phyloP scores from a whole-genome alignment of 2,113 vertebrate species.

The Ophthalmotilapia sp. region DNA sequence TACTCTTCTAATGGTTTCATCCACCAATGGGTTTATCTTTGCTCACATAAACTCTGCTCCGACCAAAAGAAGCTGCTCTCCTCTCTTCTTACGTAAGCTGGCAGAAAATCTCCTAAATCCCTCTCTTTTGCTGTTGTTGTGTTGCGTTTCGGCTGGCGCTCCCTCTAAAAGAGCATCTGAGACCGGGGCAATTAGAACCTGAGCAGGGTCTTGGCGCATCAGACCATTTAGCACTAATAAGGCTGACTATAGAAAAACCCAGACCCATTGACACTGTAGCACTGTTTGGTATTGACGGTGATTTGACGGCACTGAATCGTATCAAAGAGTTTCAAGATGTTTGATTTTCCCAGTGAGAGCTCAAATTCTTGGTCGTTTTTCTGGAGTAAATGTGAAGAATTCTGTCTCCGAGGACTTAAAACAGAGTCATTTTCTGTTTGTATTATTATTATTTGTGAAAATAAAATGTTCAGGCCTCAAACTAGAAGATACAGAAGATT shows the following conservation, averaged over 20 bases:
- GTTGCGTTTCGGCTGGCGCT: constrained; percentile 68
- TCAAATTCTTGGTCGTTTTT: not conserved
- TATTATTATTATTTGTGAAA: not conserved
- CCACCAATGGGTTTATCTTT: constrained; percentile 54
- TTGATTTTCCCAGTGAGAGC: not conserved
- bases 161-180: constrained; percentile 71
- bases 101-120: constrained; percentile 69
- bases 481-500: not conserved
- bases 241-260: not conserved
- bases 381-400: not conserved
- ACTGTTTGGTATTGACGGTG: not conserved
- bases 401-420: not conserved
- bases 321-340: constrained; percentile 28
- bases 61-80: constrained; percentile 30
- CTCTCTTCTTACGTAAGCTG: constrained; percentile 61
- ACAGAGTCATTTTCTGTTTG: not conserved
- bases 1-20: constrained; percentile 73
- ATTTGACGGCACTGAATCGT: constrained; percentile 2
- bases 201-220: constrained; percentile 38
- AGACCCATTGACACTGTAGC: not conserved
- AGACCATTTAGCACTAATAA: constrained; percentile 61
- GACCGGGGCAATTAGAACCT: constrained; percentile 68
- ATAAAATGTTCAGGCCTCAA: not conserved
- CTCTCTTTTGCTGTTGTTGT: constrained; percentile 68
- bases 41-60: constrained; percentile 24